Base-by-base conservation (phyloP, 2,113 vertebrate species). In the Fregata magnificens region DNA sequence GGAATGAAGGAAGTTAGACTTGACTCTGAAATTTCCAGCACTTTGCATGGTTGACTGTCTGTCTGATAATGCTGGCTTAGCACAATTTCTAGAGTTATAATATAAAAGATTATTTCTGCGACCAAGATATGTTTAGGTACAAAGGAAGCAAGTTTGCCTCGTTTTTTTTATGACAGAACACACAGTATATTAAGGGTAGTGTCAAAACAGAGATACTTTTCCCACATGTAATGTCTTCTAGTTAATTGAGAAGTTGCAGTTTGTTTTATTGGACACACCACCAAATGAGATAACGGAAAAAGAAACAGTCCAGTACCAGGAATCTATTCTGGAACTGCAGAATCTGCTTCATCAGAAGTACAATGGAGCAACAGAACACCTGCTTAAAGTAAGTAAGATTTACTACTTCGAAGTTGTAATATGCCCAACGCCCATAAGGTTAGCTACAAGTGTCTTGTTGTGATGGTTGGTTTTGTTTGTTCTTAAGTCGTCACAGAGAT, bases 181-280 rank as follows among this genome's bases (percentile, higher is more conserved):
- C 45, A 59, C 9, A 16, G 4, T 49, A 5, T 59, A 10, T 70
- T 77, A 70, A 77, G 28, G 7, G 15, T 77, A 34, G 16, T 78
- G 18, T 77, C 72, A 81, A 52, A 79, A 42, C 31, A 67, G 19
- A 71, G 50, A 29, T 52, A 7, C 17, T 92, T 94, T 63, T 44
- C 18, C 62, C 44, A 10, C 34, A 6, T 62, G 2, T 32, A 28
- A 90, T 73, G 29, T 96, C 63, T 97, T 97, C 32, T 59, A 99
- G 99, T 95, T 99, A 92, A 98, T 98, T 34, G 97, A 98, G 32
- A 98, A 99, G 95, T 84, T 99, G 95, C 98, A 99, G n/a, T 95
- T 89, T 80, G 88, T 98, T 38, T 92, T 99, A 10, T 50, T 96
- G 93, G 98, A 99, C 29, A 97, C 94, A 3, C 86, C 98, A 22